Conservation (phyloP, 2,888 invertebrate genomes). For the Pterostichus madidus region DNA sequence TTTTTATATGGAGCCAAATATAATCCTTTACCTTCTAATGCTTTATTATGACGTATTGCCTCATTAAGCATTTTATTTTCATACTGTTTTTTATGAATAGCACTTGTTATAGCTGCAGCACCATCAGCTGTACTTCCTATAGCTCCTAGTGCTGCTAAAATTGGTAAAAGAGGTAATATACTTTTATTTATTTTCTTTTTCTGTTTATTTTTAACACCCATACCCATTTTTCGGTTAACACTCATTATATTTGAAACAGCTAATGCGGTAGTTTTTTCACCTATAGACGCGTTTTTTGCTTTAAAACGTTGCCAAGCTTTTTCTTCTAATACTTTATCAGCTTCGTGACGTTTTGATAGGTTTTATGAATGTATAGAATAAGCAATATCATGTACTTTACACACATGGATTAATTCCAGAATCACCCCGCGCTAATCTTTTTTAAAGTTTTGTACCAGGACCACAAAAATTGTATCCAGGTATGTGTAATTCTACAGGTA, state of each 20-base stretch:
- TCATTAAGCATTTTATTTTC: too few relatives aligned
- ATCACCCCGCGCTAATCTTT: constrained; percentile 71
- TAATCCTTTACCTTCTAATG: too few relatives aligned
- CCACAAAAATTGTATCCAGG: constrained; percentile 65
- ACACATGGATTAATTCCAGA: constrained; percentile 70
- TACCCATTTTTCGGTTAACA: constrained; percentile 69
- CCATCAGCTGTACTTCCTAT: constrained; percentile 71
- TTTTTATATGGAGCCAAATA: too few relatives aligned
- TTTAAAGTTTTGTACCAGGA: constrained; percentile 68
- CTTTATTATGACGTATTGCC: too few relatives aligned
- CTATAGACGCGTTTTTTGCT: constrained; percentile 68
- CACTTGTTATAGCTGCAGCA: constrained; percentile 72
- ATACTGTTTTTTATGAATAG: constrained; percentile 43
- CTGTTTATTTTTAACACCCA: constrained; percentile 23
- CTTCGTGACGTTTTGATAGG: too few relatives aligned
- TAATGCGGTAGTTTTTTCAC: constrained; percentile 70
- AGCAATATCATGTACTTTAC: constrained; percentile 71
- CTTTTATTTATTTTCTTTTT: constrained; percentile 54
- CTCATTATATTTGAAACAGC: constrained; percentile 70
- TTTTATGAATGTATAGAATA: too few relatives aligned
- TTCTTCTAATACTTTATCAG: constrained; percentile 69
- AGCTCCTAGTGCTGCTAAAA: constrained; percentile 68
- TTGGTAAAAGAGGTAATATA: constrained; percentile 70
- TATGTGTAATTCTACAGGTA: constrained; percentile 63
- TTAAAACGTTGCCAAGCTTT: constrained; percentile 68